Evolutionary conservation across 2,888 invertebrate species (phyloP).

Genomic region (Apamea sordens): DNA sequence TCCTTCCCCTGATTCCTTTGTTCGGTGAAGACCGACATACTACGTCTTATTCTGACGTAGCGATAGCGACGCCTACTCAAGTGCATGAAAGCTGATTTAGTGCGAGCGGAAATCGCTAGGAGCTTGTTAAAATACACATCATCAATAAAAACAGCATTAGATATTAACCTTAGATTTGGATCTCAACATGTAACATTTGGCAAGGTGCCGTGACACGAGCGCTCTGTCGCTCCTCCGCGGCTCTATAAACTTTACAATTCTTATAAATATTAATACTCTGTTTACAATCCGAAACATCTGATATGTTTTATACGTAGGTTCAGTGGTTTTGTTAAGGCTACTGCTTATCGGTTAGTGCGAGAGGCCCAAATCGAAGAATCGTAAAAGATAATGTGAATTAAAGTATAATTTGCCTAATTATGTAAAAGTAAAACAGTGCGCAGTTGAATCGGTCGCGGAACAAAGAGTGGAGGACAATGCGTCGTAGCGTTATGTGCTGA

Average conservation of each 20-base stretch:
- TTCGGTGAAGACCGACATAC: conserved; percentile 39
- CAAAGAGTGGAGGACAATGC: conserved; percentile 65
- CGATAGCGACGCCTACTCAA: conserved; percentile 18
- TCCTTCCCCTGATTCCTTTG: conserved; percentile 68
- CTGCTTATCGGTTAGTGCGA: conserved; percentile 10
- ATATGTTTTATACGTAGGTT: conserved; percentile 14
- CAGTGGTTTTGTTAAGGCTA: conserved; percentile 10
- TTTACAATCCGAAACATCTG: conserved; percentile 38
- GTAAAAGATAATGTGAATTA: conserved; percentile 33
- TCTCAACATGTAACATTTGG: conserved; percentile 72
- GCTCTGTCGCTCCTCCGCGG: conserved; percentile 47
- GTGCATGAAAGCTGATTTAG: conserved; percentile 6
- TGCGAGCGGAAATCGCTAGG: background rate
- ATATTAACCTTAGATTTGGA: conserved; percentile 67
- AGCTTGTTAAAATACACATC: conserved; percentile 25
- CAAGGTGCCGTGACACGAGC: conserved; percentile 68
- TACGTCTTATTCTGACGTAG: conserved; percentile 33
- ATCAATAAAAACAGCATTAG: conserved; percentile 42
- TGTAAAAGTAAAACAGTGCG: conserved; percentile 42
- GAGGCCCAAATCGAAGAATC: conserved; percentile 9
- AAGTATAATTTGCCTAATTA: conserved; percentile 36
- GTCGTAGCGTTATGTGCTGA: conserved; percentile 62
- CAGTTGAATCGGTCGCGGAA: conserved; percentile 39
- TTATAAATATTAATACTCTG: conserved; percentile 52
- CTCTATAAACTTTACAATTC: conserved; percentile 39